A percentile compares a stretch with the other conserved stretches of the same genome.
Conservation (phyloP, 2,888 invertebrate genomes). For the Seira ritae region DNA sequence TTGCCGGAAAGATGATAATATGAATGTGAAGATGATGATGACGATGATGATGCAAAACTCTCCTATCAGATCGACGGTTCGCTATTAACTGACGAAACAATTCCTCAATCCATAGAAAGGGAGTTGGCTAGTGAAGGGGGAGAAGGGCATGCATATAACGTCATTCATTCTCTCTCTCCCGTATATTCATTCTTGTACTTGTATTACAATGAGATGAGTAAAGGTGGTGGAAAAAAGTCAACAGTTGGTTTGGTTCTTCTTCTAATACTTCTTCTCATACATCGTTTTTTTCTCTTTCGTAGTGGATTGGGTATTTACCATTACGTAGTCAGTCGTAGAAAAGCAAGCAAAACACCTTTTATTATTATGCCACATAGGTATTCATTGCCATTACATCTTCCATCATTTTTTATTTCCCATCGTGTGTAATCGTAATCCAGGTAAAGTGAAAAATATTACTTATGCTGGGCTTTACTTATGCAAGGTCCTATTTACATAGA, state of each 20-base stretch:
- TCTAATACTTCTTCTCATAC: background rate
- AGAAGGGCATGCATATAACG: conserved; percentile 33
- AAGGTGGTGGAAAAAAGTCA: conserved; percentile 25
- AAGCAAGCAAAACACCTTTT: conserved; percentile 10
- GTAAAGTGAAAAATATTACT: background rate
- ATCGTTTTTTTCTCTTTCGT: background rate
- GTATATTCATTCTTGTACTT: too few species aligned
- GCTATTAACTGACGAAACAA: conserved; percentile 41
- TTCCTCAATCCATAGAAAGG: conserved; percentile 2
- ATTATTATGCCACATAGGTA: conserved; percentile 3
- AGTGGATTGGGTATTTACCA: conserved; percentile 30
- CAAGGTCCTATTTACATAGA: background rate
- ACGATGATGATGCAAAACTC: conserved; percentile 3
- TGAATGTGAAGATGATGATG: too few species aligned
- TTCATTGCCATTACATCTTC: conserved; percentile 7
- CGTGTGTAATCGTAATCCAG: conserved; percentile 10
- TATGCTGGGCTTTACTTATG: background rate
- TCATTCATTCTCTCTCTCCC: conserved; percentile 27
- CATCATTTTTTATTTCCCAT: conserved; percentile 16
- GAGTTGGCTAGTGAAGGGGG: background rate
- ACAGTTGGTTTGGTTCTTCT: conserved; percentile 33
- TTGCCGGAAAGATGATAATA: background rate
- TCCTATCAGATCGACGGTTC: conserved; percentile 47
- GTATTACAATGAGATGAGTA: background rate
- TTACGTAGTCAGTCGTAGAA: background rate